Base-by-base conservation (phyloP, 1,140 invertebrate genomes). In the Steinernema khuongi region DNA sequence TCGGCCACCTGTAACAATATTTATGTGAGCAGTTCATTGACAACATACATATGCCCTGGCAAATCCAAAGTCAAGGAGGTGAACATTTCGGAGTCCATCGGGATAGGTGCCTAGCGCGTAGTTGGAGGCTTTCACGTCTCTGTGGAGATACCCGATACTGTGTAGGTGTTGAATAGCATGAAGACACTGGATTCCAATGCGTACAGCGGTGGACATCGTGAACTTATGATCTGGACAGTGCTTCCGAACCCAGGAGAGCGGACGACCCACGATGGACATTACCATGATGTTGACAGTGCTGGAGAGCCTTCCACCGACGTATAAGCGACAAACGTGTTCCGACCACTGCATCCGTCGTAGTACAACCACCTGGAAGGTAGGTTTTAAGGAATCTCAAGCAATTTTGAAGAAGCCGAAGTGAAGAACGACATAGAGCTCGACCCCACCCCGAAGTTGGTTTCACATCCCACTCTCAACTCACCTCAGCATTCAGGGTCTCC, bases 141-240 rank as follows among this genome's bases (percentile, higher is more conserved):
- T 31, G 68, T 73, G 72, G 33, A 73, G 72, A 33, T 68, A 73
- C 18, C 72, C 72, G 68, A 73, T 73, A 29, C 66, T 73, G 32
- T 73, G 72, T 30, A 73, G 67, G 33, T 68, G 67, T 73, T 73
- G 72, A 22, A 73, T 66, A n/a, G 72, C 72, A 43, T 73, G 66
- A 73, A 73, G 50, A 26, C 50, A 60, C 19, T 60, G 50, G 26
- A 60, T 60, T 26, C 11, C 50, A 22, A 60, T 60, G 4, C 50
- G 14, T 22, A 60, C 22, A 60, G 50, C 50, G 14, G 50, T 60
- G 19, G 50, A 60, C 14, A 60, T 14, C 11, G 50, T 60, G 19
- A 60, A 60, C 22, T 60, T 60, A 14, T 60, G 50, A 11, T 60
- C 50, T 60, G 50, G 50, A 60, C 50, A 60, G 14, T 60, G 50